phyloP scores from a whole-genome alignment of 1,140 invertebrate species.

The Hesperophylax magnus region DNA sequence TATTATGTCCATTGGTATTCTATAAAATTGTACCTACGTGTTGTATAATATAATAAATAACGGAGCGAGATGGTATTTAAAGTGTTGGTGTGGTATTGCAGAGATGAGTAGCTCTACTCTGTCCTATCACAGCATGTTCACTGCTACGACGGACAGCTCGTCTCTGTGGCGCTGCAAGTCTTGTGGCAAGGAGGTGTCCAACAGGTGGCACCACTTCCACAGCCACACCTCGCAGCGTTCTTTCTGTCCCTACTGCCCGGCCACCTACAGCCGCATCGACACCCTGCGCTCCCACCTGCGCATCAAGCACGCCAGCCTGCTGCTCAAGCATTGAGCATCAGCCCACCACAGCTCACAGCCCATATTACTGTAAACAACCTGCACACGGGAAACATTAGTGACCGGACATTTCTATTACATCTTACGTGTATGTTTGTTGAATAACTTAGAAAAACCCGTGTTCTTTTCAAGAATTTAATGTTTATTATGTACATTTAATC shows the following conservation, averaged over 20 bases:
- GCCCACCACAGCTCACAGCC: too few species aligned
- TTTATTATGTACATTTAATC: too few species aligned
- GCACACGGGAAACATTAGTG: too few species aligned
- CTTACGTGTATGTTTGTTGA: too few species aligned
- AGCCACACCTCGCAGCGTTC: constrained; percentile 85
- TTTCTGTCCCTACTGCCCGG: constrained; percentile 86
- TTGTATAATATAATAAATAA: too few species aligned
- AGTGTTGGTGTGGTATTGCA: constrained; percentile 51
- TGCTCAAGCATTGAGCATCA: background rate
- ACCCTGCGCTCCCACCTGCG: constrained; percentile 83
- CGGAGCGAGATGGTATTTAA: constrained; percentile 24
- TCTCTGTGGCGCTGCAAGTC: constrained; percentile 83
- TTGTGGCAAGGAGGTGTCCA: constrained; percentile 88
- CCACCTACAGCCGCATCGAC: constrained; percentile 89
- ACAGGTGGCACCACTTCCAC: constrained; percentile 90
- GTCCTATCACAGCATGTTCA: constrained; percentile 87
- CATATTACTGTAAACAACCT: too few species aligned
- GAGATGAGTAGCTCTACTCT: constrained; percentile 61
- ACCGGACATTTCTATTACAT: too few species aligned
- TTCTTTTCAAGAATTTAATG: too few species aligned
- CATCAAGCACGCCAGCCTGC: constrained; percentile 74
- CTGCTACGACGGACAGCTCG: constrained; percentile 76
- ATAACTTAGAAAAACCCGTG: too few species aligned
- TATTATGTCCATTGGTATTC: too few species aligned
- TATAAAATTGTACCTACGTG: too few species aligned